Conservation (phyloP, 2,113 vertebrate species). For the Pachypanchax playfairii region DNA sequence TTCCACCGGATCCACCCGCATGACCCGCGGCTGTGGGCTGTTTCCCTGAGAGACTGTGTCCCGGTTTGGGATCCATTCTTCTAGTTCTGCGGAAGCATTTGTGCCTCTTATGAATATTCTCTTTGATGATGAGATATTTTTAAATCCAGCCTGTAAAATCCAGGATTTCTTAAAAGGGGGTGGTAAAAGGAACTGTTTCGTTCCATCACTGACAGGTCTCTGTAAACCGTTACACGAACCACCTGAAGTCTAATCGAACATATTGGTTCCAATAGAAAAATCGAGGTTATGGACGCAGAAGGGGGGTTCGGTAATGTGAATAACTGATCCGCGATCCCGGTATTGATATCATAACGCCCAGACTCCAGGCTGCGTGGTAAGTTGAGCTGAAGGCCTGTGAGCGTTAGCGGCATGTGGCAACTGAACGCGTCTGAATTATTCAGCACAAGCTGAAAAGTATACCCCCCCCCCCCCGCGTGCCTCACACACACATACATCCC, state of each 20-base stretch:
- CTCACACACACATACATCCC: too few relatives aligned
- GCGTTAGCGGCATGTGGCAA: constrained; percentile 81
- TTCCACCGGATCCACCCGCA: background rate
- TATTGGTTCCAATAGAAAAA: too few relatives aligned
- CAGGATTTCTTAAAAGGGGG: too few relatives aligned
- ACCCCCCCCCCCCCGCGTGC: too few relatives aligned
- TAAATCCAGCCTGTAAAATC: too few relatives aligned
- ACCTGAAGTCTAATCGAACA: too few relatives aligned
- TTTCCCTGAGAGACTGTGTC: constrained; percentile 42
- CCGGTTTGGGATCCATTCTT: constrained; percentile 11
- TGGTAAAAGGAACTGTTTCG: background rate
- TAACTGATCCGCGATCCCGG: constrained; percentile 76
- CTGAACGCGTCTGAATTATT: constrained; percentile 85
- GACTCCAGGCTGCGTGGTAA: constrained; percentile 74
- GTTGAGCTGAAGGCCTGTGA: constrained; percentile 77
- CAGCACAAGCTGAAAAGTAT: constrained; percentile 78
- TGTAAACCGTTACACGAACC: too few relatives aligned
- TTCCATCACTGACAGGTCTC: too few relatives aligned
- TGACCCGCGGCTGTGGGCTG: constrained; percentile 27
- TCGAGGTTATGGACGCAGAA: too few relatives aligned
- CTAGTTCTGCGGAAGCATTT: constrained; percentile 26
- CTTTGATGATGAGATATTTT: too few relatives aligned
- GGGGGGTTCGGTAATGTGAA: constrained; percentile 61
- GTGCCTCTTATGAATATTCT: constrained; percentile 63
- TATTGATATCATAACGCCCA: constrained; percentile 78